These are phyloP conservation scores for Anodontia alba DNA, from an alignment of 2,888 invertebrate genomes.

Conservation along the genomic window DNA sequence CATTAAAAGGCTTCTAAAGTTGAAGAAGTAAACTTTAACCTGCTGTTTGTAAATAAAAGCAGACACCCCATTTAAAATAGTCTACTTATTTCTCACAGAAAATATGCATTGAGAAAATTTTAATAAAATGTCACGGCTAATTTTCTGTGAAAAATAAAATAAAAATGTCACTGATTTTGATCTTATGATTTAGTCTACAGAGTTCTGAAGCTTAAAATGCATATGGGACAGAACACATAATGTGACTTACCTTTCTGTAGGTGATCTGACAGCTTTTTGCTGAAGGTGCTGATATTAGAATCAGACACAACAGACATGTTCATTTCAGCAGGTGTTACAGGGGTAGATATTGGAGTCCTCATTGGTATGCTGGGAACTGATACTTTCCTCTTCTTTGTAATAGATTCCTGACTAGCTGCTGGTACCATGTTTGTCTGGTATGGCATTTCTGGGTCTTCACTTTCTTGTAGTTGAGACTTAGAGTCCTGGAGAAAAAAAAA, in stretches of 20 bases:
- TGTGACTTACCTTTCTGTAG: background rate
- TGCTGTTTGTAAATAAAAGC: too few species aligned
- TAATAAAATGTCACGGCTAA: too few species aligned
- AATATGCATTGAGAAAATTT: too few species aligned
- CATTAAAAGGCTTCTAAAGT: too few species aligned
- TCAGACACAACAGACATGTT: background rate
- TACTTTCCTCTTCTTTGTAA: constrained; percentile 49
- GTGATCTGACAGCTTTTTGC: background rate
- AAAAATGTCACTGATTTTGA: too few species aligned
- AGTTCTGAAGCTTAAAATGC: too few species aligned
- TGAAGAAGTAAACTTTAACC: too few species aligned
- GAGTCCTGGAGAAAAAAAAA: constrained; percentile 27
- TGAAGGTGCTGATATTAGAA: background rate
- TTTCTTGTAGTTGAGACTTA: background rate
- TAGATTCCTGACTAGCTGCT: constrained; percentile 28
- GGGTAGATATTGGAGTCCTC: constrained; percentile 34
- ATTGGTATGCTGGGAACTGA: constrained; percentile 71
- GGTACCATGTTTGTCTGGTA: background rate
- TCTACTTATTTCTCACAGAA: too few species aligned
- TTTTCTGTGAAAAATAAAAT: too few species aligned
- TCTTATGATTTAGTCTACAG: too few species aligned
- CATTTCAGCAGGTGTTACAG: background rate
- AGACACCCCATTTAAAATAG: too few species aligned
- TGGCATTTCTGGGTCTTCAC: constrained; percentile 6
- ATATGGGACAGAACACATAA: too few species aligned